Evolutionary conservation across 2,888 invertebrate species (phyloP).

Genomic region (Seira musarum): DNA sequence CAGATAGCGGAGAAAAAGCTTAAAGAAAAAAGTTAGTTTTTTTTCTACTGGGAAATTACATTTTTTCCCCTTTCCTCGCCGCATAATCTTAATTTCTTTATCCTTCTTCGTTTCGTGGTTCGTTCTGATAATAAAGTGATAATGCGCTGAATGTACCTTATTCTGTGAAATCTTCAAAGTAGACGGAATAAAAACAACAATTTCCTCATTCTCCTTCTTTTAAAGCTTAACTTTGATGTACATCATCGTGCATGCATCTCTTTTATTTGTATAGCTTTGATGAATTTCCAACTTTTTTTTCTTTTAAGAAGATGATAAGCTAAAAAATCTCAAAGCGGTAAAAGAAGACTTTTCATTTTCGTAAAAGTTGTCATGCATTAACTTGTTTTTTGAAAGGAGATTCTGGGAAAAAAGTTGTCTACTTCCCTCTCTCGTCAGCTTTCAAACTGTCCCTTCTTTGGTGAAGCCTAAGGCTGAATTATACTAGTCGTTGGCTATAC

Average conservation of each 20-base stretch:
- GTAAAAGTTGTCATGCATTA: conserved; percentile 45
- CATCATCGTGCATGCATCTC: background rate
- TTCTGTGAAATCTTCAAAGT: background rate
- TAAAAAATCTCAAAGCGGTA: background rate
- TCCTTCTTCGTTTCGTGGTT: background rate
- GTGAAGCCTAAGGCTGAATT: too few relatives aligned
- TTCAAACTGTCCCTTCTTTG: too few relatives aligned
- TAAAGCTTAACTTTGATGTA: background rate
- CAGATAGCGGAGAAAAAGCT: background rate
- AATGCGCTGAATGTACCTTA: background rate
- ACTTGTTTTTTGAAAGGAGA: conserved; percentile 21
- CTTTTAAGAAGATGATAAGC: conserved; percentile 21
- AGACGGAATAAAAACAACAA: background rate
- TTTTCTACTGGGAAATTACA: conserved; percentile 23
- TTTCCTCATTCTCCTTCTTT: background rate
- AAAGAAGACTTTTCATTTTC: conserved; percentile 38
- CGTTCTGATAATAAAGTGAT: background rate
- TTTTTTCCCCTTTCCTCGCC: background rate
- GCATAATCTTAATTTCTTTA: too few relatives aligned
- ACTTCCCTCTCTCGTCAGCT: too few relatives aligned
- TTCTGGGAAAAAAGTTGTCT: too few relatives aligned
- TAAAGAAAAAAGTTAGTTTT: too few relatives aligned
- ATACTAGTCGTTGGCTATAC: too few relatives aligned
- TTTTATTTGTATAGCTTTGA: conserved; percentile 15
- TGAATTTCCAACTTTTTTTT: conserved; percentile 2